phyloP scores from a whole-genome alignment of 2,113 vertebrate species.

The Ranitomeya imitator region DNA sequence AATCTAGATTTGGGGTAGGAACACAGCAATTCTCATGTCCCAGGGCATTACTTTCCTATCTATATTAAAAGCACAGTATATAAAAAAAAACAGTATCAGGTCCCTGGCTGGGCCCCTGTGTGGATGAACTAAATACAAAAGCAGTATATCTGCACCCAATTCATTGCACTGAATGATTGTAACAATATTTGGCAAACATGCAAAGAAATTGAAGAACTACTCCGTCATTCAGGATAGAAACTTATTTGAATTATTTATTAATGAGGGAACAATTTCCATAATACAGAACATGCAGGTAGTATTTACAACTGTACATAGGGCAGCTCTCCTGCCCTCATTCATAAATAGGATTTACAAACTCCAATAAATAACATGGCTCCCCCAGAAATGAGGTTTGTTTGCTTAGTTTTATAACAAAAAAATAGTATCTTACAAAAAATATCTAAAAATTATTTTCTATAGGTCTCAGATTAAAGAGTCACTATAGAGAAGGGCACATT shows the following conservation, averaged over 20 bases:
- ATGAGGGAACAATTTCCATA: conserved; percentile 52
- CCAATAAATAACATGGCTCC: conserved; percentile 57
- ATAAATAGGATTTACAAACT: conserved; percentile 59
- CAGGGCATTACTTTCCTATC: too few relatives aligned
- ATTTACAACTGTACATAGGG: conserved; percentile 56
- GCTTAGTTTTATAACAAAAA: conserved; percentile 46
- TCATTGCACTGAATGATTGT: neutral
- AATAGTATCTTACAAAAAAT: conserved; percentile 52
- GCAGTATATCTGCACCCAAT: neutral
- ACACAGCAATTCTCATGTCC: too few relatives aligned
- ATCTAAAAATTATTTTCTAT: conserved; percentile 31
- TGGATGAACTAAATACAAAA: too few relatives aligned
- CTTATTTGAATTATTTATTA: conserved; percentile 4
- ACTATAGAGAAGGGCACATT: conserved; percentile 13
- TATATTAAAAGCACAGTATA: too few relatives aligned
- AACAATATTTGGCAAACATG: neutral
- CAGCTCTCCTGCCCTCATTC: conserved; percentile 53
- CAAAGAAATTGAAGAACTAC: neutral
- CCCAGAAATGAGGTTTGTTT: conserved; percentile 50
- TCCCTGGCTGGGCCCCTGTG: too few relatives aligned
- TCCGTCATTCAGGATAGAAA: too few relatives aligned
- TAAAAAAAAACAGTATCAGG: too few relatives aligned
- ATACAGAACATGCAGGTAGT: conserved; percentile 52
- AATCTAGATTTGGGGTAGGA: too few relatives aligned
- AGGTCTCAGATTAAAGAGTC: conserved; percentile 23